phyloP scores from a whole-genome alignment of 2,797 vertebrate species.

The Melanotaenia maccullochi region DNA sequence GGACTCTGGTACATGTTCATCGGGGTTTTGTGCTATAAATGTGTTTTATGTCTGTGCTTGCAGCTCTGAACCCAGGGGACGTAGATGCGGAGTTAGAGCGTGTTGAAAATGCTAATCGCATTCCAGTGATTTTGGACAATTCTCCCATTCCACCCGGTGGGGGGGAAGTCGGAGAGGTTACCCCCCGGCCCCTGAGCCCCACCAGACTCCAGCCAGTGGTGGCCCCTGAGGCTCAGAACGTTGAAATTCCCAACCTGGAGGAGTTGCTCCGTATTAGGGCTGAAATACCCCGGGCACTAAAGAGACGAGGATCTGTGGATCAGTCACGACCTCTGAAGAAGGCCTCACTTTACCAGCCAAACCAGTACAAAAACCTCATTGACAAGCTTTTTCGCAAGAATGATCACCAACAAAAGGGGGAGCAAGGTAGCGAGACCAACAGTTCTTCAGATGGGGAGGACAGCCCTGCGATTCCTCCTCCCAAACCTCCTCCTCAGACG shows the following conservation, averaged over 20 bases:
- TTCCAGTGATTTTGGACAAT: conserved; percentile 29
- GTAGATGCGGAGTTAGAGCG: conserved; percentile 80
- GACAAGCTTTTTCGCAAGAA: conserved; percentile 85
- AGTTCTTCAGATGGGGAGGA: conserved; percentile 82
- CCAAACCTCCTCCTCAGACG: conserved; percentile 12
- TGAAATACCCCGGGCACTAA: conserved; percentile 90
- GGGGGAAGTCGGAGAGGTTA: neutral
- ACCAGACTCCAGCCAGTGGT: conserved; percentile 90
- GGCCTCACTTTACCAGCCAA: conserved; percentile 79
- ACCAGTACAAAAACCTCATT: conserved; percentile 90
- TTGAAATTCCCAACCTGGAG: conserved; percentile 77
- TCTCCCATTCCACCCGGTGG: neutral
- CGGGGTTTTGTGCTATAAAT: neutral
- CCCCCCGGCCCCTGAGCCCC: conserved; percentile 89
- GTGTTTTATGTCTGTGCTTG: conserved; percentile 20
- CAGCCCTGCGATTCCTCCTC: neutral
- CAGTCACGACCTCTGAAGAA: conserved; percentile 64
- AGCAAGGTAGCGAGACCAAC: conserved; percentile 61
- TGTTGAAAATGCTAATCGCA: conserved; percentile 47
- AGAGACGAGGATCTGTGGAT: conserved; percentile 88
- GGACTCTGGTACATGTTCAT: too few species aligned
- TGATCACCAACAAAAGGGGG: conserved; percentile 34
- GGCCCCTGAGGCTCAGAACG: conserved; percentile 82
- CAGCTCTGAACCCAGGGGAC: conserved; percentile 74
- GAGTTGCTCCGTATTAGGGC: conserved; percentile 86